phyloP scores from a whole-genome alignment of 2,888 invertebrate species.

The Willowsia nigromaculata region DNA sequence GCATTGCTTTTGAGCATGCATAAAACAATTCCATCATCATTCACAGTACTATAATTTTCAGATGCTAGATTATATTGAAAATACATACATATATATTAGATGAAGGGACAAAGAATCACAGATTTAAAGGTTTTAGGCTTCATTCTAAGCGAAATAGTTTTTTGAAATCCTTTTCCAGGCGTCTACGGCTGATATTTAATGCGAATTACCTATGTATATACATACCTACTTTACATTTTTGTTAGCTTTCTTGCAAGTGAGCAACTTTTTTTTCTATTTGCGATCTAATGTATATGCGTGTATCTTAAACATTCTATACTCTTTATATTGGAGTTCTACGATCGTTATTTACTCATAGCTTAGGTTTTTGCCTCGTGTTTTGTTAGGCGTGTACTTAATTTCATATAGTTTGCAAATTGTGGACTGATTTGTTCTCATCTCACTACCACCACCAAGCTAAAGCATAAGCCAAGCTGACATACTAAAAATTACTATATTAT shows the following conservation, averaged over 20 bases:
- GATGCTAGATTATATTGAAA: background rate
- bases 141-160: background rate
- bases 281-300: background rate
- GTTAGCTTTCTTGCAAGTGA: background rate
- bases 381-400: slow-evolving; percentile 51
- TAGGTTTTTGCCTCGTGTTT: background rate
- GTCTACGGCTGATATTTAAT: slow-evolving; percentile 9
- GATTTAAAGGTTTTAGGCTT: background rate
- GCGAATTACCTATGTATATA: slow-evolving; percentile 19
- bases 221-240: slow-evolving; percentile 1
- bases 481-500: too few species aligned
- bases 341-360: background rate
- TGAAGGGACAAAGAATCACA: background rate
- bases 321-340: too few species aligned
- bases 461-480: slow-evolving; percentile 9
- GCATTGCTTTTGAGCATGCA: background rate
- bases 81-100: background rate
- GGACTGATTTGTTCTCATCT: slow-evolving; percentile 52
- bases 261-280: slow-evolving; percentile 22
- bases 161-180: background rate
- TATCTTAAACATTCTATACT: background rate
- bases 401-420: slow-evolving; percentile 9
- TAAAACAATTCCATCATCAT: slow-evolving; percentile 23
- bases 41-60: slow-evolving; percentile 26
- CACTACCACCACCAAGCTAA: slow-evolving; percentile 20